Base-by-base conservation (phyloP, 1,140 invertebrate genomes). In the Spodoptera litura region DNA sequence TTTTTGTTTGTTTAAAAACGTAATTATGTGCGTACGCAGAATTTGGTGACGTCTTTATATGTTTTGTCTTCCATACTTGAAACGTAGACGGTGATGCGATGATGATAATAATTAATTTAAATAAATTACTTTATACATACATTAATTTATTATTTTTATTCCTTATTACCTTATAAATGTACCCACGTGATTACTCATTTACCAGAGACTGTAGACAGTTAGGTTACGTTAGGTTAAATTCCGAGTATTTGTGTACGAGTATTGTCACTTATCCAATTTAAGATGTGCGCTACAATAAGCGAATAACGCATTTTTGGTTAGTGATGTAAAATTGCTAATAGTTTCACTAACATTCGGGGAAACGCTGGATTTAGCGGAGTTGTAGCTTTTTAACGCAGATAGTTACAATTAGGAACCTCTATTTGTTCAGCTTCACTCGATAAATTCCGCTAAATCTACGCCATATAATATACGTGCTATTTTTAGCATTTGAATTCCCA, bases 181-280 rank as follows among this genome's bases (percentile, higher is more conserved):
- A 53, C 73, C 59, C 59, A 49, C 62, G 35, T 6, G n/a, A 31
- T 5, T 5, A 13, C 35, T 62, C 52, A 12, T 59, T 58, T 49
- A 70, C 61, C 20, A 27, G 77, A 78, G 72, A 59, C 49, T 64
- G 58, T 79, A 75, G 44, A 78, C 74, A 62, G 25, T 77, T 78
- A 72, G 75, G 76, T 72, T 78, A 83, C 20, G 78, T 78, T 82
- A 81, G 77, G 35, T 62, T 81, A 58, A 78, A 84, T 83, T 81
- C 64, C 79, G 44, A 78, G 64, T 83, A 85, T 79, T 81, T 79
- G 58, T 12, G 51, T 52, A 71, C 71, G 15, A 25, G 56, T 78
- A 78, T 61, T 75, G 25, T 68, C 75, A 78, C 25, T 31, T 78
- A 78, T 78, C 64, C 55, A 78, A 71, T 58, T 12, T 51, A 35